phyloP scores from a whole-genome alignment of 92 coral and sea anemone genomes.

The Phenganax marumi region DNA sequence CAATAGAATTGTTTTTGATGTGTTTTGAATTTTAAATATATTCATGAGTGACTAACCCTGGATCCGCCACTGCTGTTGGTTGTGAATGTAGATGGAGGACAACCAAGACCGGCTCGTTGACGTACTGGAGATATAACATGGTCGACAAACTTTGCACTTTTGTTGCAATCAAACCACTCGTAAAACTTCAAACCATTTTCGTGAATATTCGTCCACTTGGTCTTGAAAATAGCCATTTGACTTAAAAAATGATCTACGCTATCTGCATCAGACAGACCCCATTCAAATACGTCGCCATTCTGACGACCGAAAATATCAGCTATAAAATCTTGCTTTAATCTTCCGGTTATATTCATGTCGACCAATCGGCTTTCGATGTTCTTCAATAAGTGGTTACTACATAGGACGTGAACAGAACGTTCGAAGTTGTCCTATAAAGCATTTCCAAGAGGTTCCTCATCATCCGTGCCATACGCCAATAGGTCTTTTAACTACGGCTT shows the following conservation, averaged over 20 bases:
- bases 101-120: constrained; percentile 54
- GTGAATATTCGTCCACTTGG: constrained; percentile 24
- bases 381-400: not conserved
- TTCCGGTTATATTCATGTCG: constrained; percentile 3
- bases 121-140: constrained; percentile 48
- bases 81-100: constrained; percentile 41
- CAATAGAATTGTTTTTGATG: too few species aligned
- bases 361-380: constrained; percentile 16
- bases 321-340: constrained; percentile 3
- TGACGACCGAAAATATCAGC: constrained; percentile 34
- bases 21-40: too few species aligned
- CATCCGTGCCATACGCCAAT: constrained; percentile 58
- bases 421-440: constrained; percentile 50
- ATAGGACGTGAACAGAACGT: constrained; percentile 6
- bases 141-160: constrained; percentile 10
- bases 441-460: constrained; percentile 42
- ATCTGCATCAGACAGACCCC: constrained; percentile 29
- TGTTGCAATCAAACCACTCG: constrained; percentile 28
- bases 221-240: constrained; percentile 12
- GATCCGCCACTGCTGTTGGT: too few species aligned
- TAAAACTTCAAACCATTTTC: constrained; percentile 12
- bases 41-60: too few species aligned
- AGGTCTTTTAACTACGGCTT: constrained; percentile 46
- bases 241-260: constrained; percentile 1
- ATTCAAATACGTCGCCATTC: constrained; percentile 27